A percentile compares a stretch with the other conserved stretches of the same genome.
phyloP scores from a whole-genome alignment of 2,888 invertebrate genomes.

The Erannis defoliaria region DNA sequence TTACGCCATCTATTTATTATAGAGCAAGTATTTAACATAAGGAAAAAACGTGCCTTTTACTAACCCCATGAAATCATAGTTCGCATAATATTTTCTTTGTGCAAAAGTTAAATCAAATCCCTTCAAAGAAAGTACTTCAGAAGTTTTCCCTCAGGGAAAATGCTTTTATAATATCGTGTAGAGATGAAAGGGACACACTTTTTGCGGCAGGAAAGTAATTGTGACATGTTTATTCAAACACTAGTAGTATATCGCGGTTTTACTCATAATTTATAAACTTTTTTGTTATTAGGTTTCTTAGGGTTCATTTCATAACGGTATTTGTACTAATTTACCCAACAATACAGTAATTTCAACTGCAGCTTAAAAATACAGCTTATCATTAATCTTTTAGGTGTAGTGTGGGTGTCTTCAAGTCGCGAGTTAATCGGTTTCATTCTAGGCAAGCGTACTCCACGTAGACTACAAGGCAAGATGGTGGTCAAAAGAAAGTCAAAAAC shows the following conservation, averaged over 20 bases:
- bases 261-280: neutral
- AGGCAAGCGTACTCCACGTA: no score
- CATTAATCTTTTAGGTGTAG: no score
- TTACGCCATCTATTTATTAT: neutral
- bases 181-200: slow-evolving; percentile 28
- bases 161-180: slow-evolving; percentile 37
- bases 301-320: no score
- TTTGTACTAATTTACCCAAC: no score
- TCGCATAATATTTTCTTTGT: slow-evolving; percentile 25
- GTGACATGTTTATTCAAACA: slow-evolving; percentile 1
- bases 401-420: no score
- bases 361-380: no score
- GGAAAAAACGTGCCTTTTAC: slow-evolving; percentile 1
- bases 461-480: no score
- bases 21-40: neutral
- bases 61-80: slow-evolving; percentile 24
- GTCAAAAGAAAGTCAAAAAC: no score
- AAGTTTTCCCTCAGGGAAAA: slow-evolving; percentile 36
- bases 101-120: slow-evolving; percentile 25
- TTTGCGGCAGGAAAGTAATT: slow-evolving; percentile 16
- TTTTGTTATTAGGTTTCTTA: no score
- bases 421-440: no score
- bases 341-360: no score
- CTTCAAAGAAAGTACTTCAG: slow-evolving; percentile 9
- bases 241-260: neutral